Conservation (phyloP, 2,888 invertebrate genomes). For the Amphipoea lucens region DNA sequence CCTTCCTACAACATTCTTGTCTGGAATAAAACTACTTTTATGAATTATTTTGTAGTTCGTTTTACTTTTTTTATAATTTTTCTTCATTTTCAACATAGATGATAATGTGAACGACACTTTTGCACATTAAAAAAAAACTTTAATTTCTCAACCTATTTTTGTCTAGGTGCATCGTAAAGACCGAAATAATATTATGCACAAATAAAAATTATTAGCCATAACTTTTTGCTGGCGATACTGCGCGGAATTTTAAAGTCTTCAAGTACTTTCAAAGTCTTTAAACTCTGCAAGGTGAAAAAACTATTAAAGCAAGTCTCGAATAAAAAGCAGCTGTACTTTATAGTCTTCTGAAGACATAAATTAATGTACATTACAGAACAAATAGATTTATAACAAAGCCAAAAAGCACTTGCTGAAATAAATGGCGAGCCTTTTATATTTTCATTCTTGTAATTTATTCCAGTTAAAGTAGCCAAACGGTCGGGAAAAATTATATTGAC, state of each 20-base stretch:
- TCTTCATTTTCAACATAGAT: background rate
- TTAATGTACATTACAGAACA: slow-evolving; percentile 39
- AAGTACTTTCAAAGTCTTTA: slow-evolving; percentile 51
- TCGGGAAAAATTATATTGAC: background rate
- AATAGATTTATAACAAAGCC: slow-evolving; percentile 36
- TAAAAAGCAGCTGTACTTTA: slow-evolving; percentile 58
- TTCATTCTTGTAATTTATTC: slow-evolving; percentile 8
- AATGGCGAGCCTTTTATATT: slow-evolving; percentile 10
- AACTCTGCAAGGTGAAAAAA: slow-evolving; percentile 62
- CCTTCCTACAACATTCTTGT: slow-evolving; percentile 16
- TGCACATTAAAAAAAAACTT: slow-evolving; percentile 3
- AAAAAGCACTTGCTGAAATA: slow-evolving; percentile 41
- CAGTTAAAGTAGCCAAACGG: background rate
- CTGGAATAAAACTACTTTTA: slow-evolving; percentile 10
- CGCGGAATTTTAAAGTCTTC: slow-evolving; percentile 42
- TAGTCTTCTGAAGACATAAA: slow-evolving; percentile 44
- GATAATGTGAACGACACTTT: slow-evolving; percentile 3
- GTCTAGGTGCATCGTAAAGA: slow-evolving; percentile 19
- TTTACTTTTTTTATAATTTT: slow-evolving; percentile 1
- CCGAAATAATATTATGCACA: slow-evolving; percentile 21
- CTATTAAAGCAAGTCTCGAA: slow-evolving; percentile 49
- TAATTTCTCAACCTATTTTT: background rate
- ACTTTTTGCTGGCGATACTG: slow-evolving; percentile 33
- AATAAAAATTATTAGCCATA: slow-evolving; percentile 37
- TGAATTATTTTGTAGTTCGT: slow-evolving; percentile 26